A percentile compares a stretch with the other conserved stretches of the same genome.
Conservation (phyloP, 2,797 vertebrate species). For the Phoxinus dragarum region DNA sequence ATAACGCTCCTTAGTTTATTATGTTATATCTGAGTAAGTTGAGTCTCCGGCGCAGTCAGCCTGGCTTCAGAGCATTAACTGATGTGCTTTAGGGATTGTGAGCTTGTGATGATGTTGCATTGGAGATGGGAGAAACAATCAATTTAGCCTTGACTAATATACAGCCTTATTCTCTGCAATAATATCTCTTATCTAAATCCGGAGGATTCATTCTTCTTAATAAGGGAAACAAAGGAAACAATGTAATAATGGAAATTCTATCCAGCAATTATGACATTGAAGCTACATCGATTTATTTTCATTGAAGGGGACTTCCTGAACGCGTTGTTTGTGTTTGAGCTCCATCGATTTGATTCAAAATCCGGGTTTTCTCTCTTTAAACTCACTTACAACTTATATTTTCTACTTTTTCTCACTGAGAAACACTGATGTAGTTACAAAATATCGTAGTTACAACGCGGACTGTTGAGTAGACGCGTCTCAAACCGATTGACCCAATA, state of each 20-base stretch:
- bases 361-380: no score
- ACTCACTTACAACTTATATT: no score
- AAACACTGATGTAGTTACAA: no score
- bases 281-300: constrained; percentile 44
- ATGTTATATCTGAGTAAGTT: constrained; percentile 48
- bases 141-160: constrained; percentile 46
- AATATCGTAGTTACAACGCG: no score
- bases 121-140: constrained; percentile 45
- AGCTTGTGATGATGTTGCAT: constrained; percentile 42
- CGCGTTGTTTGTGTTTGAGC: no score
- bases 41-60: constrained; percentile 32
- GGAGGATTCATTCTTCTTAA: constrained; percentile 14
- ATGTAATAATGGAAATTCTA: constrained; percentile 20
- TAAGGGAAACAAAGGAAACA: constrained; percentile 25
- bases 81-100: constrained; percentile 38
- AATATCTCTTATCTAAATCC: constrained; percentile 38
- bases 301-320: background rate
- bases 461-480: no score
- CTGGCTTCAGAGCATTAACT: constrained; percentile 41
- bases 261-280: constrained; percentile 5
- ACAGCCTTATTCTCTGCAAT: constrained; percentile 27
- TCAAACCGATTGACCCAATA: no score
- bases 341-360: no score
- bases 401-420: no score
- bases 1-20: constrained; percentile 43